Percentiles rank a stretch among this genome's conserved stretches.
phyloP scores from a whole-genome alignment of 2,113 vertebrate species.

The Cyphomyrus plagiostoma region DNA sequence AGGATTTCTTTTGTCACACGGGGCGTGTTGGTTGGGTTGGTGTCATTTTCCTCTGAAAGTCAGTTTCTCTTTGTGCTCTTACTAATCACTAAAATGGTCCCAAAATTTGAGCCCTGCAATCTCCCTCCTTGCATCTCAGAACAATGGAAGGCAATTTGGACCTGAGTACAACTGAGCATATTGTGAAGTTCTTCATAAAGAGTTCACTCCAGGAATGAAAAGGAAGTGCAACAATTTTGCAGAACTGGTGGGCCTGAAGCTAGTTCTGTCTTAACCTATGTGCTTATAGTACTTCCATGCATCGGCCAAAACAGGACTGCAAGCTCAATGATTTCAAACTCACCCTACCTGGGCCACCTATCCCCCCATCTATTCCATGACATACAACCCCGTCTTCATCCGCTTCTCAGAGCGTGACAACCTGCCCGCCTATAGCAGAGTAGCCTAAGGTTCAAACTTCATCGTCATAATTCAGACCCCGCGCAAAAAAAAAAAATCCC shows the following conservation, averaged over 20 bases:
- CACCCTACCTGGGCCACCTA: not conserved
- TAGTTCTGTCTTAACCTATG: not conserved
- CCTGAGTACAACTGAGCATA: not conserved
- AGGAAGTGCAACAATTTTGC: not conserved
- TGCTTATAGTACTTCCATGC: not conserved
- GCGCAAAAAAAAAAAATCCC: constrained; percentile 63
- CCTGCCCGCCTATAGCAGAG: constrained; percentile 66
- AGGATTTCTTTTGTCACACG: not conserved
- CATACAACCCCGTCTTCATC: constrained; percentile 55
- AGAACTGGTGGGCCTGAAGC: not conserved
- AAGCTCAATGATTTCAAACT: not conserved
- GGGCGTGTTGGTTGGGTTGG: not conserved
- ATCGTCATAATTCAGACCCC: constrained; percentile 81
- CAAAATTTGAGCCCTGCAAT: not conserved
- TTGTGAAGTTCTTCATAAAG: not conserved
- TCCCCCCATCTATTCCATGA: constrained; percentile 27
- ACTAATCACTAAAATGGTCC: not conserved
- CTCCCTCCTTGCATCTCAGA: not conserved
- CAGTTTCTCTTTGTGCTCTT: not conserved
- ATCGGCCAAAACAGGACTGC: not conserved
- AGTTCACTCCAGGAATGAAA: not conserved
- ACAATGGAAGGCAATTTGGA: not conserved
- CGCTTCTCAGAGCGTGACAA: constrained; percentile 58
- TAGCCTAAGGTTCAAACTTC: constrained; percentile 85
- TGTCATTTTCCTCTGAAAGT: not conserved